Evolutionary conservation across 2,797 vertebrate genomes (phyloP).

Genomic region (Urophycis tenuis): DNA sequence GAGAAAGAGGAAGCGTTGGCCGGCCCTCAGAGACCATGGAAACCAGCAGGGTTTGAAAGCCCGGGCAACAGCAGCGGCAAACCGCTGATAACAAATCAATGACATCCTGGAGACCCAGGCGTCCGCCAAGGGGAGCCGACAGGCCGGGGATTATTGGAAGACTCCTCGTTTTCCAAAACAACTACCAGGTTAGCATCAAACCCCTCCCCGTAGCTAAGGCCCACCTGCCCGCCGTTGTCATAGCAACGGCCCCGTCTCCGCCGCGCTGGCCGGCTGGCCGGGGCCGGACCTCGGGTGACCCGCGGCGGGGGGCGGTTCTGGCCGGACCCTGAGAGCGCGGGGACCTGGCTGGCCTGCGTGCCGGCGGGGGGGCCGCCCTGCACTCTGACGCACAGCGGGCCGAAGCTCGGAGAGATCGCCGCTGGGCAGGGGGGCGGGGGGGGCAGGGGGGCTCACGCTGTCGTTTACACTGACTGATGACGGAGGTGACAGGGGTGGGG

Average conservation of each 20-base stretch:
- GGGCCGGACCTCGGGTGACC: too few species aligned
- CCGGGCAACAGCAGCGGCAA: background rate
- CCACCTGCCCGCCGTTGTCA: background rate
- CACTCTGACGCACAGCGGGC: too few species aligned
- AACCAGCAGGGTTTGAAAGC: background rate
- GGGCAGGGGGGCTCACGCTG: background rate
- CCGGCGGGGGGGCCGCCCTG: too few species aligned
- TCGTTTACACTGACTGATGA: background rate
- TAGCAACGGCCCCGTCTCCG: background rate
- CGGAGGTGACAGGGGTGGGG: too few species aligned
- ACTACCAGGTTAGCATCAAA: background rate
- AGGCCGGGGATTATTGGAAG: background rate
- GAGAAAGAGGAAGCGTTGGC: slow-evolving; percentile 34
- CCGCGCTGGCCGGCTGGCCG: too few species aligned
- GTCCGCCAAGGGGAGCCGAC: background rate
- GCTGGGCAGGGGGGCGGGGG: too few species aligned
- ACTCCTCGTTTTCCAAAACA: background rate
- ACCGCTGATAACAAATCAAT: slow-evolving; percentile 7
- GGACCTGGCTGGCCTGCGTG: too few species aligned
- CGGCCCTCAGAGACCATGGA: background rate
- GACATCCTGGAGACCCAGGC: too few species aligned
- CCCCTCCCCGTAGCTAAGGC: background rate
- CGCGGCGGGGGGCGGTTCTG: too few species aligned
- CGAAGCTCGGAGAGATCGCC: too few species aligned
- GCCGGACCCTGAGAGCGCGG: too few species aligned